A percentile compares a stretch with the other conserved stretches of the same genome.
Evolutionary conservation across 2,888 invertebrate genomes (phyloP).

Genomic region (Rotaria magnacalcarata): DNA sequence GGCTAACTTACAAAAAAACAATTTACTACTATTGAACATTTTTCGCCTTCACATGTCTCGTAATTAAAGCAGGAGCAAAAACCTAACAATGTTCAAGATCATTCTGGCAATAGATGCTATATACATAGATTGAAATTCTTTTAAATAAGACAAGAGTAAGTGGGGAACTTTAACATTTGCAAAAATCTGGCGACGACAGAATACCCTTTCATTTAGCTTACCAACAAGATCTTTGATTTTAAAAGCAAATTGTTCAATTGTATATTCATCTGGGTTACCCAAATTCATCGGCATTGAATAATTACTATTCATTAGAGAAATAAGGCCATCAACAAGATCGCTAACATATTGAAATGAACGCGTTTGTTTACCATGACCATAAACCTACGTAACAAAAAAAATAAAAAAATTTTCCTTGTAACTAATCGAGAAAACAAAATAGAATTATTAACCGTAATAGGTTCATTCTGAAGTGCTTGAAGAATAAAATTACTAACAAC

Average conservation of each 20-base stretch:
- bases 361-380: constrained; percentile 66
- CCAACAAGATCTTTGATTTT: constrained; percentile 61
- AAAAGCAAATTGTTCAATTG: constrained; percentile 72
- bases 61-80: no score
- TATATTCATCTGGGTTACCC: constrained; percentile 95
- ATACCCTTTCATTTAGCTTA: constrained; percentile 55
- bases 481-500: constrained; percentile 97
- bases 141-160: no score
- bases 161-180: no score
- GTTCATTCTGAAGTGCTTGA: constrained; percentile 86
- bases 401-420: no score
- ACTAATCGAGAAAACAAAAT: no score
- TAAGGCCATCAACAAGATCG: constrained; percentile 88
- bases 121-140: no score
- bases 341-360: constrained; percentile 95
- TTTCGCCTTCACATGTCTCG: no score
- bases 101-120: no score
- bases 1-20: no score
- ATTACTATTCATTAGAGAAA: constrained; percentile 85
- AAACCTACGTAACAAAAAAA: constrained; percentile 57
- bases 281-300: constrained; percentile 87
- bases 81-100: no score
- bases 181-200: no score
- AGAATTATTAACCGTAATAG: constrained; percentile 71
- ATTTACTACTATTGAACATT: background rate